Conservation (phyloP, 2,888 invertebrate genomes). For the Hypomecis punctinalis region DNA sequence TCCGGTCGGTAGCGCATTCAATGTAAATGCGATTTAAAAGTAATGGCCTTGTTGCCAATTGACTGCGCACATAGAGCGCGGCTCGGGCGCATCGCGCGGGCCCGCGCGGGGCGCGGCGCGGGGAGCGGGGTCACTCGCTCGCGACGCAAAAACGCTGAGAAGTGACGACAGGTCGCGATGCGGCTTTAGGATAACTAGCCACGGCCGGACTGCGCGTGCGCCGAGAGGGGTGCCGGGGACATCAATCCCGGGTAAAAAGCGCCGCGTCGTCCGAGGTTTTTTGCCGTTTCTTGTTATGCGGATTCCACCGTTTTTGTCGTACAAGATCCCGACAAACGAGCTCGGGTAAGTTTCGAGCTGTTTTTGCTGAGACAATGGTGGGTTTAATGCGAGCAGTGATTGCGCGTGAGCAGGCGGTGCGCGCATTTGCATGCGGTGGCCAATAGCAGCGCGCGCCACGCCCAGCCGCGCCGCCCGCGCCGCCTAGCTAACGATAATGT, state of each 20-base stretch:
- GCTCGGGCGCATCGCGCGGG: slow-evolving; percentile 22
- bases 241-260: slow-evolving; percentile 78
- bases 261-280: slow-evolving; percentile 61
- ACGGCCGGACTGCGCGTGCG: slow-evolving; percentile 37
- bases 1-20: slow-evolving; percentile 69
- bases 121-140: slow-evolving; percentile 43
- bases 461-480: slow-evolving; percentile 45
- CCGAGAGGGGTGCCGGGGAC: slow-evolving; percentile 44
- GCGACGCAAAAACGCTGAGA: slow-evolving; percentile 35
- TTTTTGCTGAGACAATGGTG: slow-evolving; percentile 73
- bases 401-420: slow-evolving; percentile 68
- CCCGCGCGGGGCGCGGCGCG: slow-evolving; percentile 2
- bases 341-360: slow-evolving; percentile 50
- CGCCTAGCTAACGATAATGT: slow-evolving; percentile 27
- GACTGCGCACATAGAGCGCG: slow-evolving; percentile 46
- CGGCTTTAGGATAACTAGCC: slow-evolving; percentile 43
- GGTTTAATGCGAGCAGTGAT: slow-evolving; percentile 56
- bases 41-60: slow-evolving; percentile 72
- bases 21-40: slow-evolving; percentile 76
- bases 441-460: slow-evolving; percentile 63
- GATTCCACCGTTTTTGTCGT: slow-evolving; percentile 74
- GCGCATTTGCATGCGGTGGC: slow-evolving; percentile 77
- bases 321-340: slow-evolving; percentile 71
- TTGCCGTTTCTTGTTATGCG: slow-evolving; percentile 78
- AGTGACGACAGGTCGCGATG: slow-evolving; percentile 38